Evolutionary conservation across 2,113 vertebrate species (phyloP).

Genomic region (Misgurnus mizolepis): DNA sequence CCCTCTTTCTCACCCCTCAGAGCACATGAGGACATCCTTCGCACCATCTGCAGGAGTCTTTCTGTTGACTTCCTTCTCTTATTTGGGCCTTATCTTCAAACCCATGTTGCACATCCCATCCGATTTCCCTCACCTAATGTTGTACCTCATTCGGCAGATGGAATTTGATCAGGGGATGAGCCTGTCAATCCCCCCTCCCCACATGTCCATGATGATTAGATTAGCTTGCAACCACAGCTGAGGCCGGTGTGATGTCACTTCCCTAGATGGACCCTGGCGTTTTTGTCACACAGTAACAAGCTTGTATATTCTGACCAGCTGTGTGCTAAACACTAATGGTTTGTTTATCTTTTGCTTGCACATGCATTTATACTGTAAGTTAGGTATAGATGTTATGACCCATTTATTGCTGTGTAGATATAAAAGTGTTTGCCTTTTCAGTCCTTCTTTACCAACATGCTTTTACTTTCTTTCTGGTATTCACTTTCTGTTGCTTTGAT

Average conservation of each 20-base stretch:
- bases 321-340: background rate
- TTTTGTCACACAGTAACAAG: slow-evolving; percentile 37
- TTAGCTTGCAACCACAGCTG: slow-evolving; percentile 35
- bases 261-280: slow-evolving; percentile 45
- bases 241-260: slow-evolving; percentile 41
- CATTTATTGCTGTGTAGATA: too few species aligned
- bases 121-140: background rate
- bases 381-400: background rate
- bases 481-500: slow-evolving; percentile 8
- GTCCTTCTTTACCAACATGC: background rate
- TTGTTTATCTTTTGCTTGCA: background rate
- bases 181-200: slow-evolving; percentile 41
- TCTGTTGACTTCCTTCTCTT: background rate
- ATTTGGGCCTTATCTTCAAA: slow-evolving; percentile 2
- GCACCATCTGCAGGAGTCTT: background rate
- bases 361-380: background rate
- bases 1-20: slow-evolving; percentile 1
- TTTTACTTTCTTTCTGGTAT: slow-evolving; percentile 6
- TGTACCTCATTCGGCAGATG: slow-evolving; percentile 22
- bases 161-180: slow-evolving; percentile 38
- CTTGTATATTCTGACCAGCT: background rate
- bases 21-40: slow-evolving; percentile 39
- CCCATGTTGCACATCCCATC: slow-evolving; percentile 22
- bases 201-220: slow-evolving; percentile 34
- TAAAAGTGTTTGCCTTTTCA: background rate